These are phyloP conservation scores for Diachasma alloeum DNA, from an alignment of 1,140 invertebrate genomes.

Conservation along the genomic window DNA sequence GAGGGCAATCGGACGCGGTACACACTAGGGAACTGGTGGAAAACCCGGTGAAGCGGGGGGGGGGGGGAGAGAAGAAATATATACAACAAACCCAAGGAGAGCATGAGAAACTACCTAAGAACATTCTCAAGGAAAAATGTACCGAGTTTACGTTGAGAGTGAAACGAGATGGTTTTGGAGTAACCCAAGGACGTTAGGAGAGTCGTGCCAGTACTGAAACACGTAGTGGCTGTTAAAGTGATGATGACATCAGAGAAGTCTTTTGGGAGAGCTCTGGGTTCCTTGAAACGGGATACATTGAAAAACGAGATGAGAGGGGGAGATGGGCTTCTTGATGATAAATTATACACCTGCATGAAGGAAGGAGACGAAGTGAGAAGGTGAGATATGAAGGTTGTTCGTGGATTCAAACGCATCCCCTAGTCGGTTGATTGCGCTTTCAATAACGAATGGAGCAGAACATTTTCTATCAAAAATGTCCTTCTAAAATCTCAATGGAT, in stretches of 20 bases:
- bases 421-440: background rate
- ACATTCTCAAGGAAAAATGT: background rate
- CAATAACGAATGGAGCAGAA: background rate
- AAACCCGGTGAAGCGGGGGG: background rate
- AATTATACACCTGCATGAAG: conserved; percentile 22
- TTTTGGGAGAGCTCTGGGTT: background rate
- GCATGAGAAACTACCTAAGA: background rate
- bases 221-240: conserved; percentile 35
- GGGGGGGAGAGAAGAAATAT: background rate
- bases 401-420: too few relatives aligned
- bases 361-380: background rate
- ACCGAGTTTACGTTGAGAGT: background rate
- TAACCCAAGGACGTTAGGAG: background rate
- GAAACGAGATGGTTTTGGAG: conserved; percentile 14
- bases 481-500: background rate
- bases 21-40: background rate
- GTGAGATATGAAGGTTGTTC: background rate
- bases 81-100: background rate
- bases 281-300: conserved; percentile 22
- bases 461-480: background rate
- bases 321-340: conserved; percentile 1
- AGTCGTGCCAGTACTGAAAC: conserved; percentile 1
- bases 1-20: conserved; percentile 8
- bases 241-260: conserved; percentile 34
- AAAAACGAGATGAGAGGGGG: conserved; percentile 26